Evolutionary conservation across 2,888 invertebrate species (phyloP).

Genomic region (Coecobrya sp.): DNA sequence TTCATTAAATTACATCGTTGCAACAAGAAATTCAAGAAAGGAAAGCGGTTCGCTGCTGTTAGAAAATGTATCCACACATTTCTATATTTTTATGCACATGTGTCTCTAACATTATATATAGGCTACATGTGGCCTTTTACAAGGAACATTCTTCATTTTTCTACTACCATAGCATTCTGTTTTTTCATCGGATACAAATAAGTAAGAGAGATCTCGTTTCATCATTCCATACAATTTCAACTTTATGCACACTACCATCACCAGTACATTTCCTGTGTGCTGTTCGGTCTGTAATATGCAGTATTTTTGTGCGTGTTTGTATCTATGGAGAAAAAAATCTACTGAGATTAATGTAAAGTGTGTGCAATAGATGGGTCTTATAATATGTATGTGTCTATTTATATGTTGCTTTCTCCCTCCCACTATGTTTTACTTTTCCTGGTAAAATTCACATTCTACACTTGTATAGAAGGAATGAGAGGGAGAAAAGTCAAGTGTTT

Average conservation of each 20-base stretch:
- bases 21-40: conserved; percentile 55
- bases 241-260: background rate
- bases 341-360: conserved; percentile 53
- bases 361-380: conserved; percentile 68
- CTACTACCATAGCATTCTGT: background rate
- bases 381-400: background rate
- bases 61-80: background rate
- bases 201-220: conserved; percentile 60
- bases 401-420: conserved; percentile 48
- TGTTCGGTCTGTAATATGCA: conserved; percentile 18
- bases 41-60: conserved; percentile 24
- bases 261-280: background rate
- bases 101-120: conserved; percentile 2
- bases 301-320: conserved; percentile 29
- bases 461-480: background rate
- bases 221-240: conserved; percentile 42
- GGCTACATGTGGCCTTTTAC: conserved; percentile 60
- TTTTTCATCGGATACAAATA: conserved; percentile 39
- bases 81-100: background rate
- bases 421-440: background rate
- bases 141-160: conserved; percentile 80
- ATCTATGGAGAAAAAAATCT: background rate
- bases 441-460: conserved; percentile 12
- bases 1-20: conserved; percentile 79
- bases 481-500: conserved; percentile 80